Evolutionary conservation across 1,140 invertebrate species (phyloP).

Genomic region (Thalassaphorura encarpata): DNA sequence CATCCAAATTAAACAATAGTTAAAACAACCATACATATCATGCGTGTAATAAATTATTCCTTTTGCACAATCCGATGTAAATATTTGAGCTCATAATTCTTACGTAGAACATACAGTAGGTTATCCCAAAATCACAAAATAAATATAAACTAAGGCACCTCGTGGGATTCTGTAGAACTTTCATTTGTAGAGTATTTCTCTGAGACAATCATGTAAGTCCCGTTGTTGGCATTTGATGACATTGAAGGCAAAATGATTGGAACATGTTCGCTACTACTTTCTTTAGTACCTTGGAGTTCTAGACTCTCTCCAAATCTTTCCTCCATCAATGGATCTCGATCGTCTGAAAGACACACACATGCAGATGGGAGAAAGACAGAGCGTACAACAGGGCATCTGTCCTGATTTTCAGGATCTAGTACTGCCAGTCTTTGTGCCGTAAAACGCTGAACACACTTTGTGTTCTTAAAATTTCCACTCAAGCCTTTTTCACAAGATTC

Average conservation of each 20-base stretch:
- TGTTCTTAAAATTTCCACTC: not conserved
- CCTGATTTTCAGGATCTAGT: conserved; percentile 27
- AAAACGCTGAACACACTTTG: conserved; percentile 31
- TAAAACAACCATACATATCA: too few relatives aligned
- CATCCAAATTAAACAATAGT: too few relatives aligned
- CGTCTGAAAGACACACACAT: conserved; percentile 22
- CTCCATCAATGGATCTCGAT: not conserved
- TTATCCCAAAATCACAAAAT: too few relatives aligned
- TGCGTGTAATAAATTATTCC: too few relatives aligned
- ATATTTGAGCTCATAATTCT: too few relatives aligned
- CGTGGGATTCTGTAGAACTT: too few relatives aligned
- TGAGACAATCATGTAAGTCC: conserved; percentile 18
- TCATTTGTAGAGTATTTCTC: conserved; percentile 24
- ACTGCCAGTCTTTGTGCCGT: conserved; percentile 28
- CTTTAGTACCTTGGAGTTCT: not conserved
- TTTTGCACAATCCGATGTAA: too few relatives aligned
- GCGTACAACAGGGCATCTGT: conserved; percentile 26
- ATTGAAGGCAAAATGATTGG: not conserved
- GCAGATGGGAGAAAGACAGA: conserved; percentile 29
- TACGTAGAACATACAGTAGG: too few relatives aligned
- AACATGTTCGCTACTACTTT: not conserved
- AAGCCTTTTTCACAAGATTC: not conserved
- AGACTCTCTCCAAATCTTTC: not conserved
- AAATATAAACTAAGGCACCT: too few relatives aligned
- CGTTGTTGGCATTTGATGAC: not conserved